Conservation (phyloP, 2,888 invertebrate genomes). For the Portevinia maculata region DNA sequence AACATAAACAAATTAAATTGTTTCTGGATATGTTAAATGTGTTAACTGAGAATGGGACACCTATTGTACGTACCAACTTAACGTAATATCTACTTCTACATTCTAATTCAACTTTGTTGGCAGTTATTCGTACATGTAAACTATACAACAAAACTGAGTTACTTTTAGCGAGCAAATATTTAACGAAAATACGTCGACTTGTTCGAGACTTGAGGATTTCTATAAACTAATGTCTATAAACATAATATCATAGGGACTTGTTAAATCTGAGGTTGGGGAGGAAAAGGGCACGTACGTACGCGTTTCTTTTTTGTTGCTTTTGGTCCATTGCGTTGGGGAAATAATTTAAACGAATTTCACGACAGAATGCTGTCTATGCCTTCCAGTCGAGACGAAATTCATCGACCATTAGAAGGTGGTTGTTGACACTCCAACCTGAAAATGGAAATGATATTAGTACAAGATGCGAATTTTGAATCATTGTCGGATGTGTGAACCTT, state of each 20-base stretch:
- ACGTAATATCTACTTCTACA: conserved; percentile 29
- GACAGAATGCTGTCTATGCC: conserved; percentile 76
- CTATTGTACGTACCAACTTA: conserved; percentile 40
- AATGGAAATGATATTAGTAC: background rate
- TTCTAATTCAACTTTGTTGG: conserved; percentile 50
- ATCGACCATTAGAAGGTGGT: conserved; percentile 85
- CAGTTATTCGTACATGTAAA: conserved; percentile 27
- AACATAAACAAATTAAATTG: conserved; percentile 13
- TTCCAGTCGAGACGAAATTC: conserved; percentile 85
- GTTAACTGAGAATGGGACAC: conserved; percentile 58
- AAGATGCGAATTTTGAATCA: too few relatives aligned
- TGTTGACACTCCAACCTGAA: conserved; percentile 85
- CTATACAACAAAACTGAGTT: conserved; percentile 21
- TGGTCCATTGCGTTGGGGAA: conserved; percentile 61
- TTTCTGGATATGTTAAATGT: conserved; percentile 68
- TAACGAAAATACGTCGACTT: conserved; percentile 13
- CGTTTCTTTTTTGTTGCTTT: conserved; percentile 48
- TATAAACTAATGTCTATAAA: conserved; percentile 33
- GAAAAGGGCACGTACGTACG: conserved; percentile 63
- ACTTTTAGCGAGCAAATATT: conserved; percentile 55
- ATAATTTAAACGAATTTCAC: conserved; percentile 16
- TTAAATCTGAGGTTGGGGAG: conserved; percentile 13
- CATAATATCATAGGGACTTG: conserved; percentile 40
- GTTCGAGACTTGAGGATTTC: conserved; percentile 49
- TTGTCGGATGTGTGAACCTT: conserved; percentile 79